These are phyloP conservation scores for Megalops cyprinoides DNA, from an alignment of 2,797 vertebrate species.

Conservation along the genomic window DNA sequence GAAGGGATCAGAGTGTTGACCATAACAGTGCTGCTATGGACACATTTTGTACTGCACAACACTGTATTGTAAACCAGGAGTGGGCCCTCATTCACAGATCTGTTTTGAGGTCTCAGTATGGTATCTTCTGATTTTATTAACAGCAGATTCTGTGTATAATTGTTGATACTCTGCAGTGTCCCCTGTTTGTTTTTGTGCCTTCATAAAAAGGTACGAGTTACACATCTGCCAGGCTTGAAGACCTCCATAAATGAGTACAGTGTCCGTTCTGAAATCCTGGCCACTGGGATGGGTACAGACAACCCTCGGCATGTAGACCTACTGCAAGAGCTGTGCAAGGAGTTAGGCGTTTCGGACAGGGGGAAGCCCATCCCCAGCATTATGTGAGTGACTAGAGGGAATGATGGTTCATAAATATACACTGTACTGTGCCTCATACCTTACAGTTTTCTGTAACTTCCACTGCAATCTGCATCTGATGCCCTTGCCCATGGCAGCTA, in stretches of 20 bases:
- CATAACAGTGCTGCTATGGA: background rate
- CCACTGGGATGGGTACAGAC: slow-evolving; percentile 64
- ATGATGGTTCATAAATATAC: too few species aligned
- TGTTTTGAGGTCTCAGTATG: background rate
- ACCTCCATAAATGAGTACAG: slow-evolving; percentile 71
- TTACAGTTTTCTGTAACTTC: background rate
- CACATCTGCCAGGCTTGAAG: slow-evolving; percentile 63
- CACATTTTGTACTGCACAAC: background rate
- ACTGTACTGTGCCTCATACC: background rate
- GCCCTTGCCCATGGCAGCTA: background rate
- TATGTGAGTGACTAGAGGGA: slow-evolving; percentile 46
- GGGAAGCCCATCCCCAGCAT: background rate
- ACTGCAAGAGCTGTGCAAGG: slow-evolving; percentile 55
- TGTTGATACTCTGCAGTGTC: background rate
- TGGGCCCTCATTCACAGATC: background rate
- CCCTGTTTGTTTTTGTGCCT: background rate
- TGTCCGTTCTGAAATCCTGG: slow-evolving; percentile 68
- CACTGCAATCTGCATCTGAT: too few species aligned
- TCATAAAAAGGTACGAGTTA: slow-evolving; percentile 62
- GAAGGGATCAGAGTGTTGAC: background rate
- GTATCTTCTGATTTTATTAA: background rate
- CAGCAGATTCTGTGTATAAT: background rate
- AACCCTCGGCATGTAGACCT: slow-evolving; percentile 68
- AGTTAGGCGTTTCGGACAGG: background rate
- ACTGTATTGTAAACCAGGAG: background rate